Conservation (phyloP, 2,888 invertebrate genomes). For the Acanthosoma haemorrhoidale region DNA sequence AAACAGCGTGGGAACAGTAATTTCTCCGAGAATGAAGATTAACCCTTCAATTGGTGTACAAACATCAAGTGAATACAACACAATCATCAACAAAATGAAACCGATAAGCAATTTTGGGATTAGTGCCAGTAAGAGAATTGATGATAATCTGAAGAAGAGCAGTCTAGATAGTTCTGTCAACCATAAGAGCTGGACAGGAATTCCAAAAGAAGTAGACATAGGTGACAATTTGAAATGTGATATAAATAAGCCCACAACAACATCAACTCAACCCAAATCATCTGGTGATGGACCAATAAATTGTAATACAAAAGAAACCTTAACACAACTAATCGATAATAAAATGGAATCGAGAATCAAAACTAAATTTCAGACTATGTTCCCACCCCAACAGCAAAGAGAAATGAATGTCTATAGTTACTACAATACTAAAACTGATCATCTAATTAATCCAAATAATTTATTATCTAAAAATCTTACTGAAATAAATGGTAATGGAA, state of each 20-base stretch:
- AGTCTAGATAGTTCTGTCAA: not conserved
- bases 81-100: not conserved
- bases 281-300: not conserved
- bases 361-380: not conserved
- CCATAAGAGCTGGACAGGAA: not conserved
- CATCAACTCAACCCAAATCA: not conserved
- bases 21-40: not conserved
- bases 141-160: not conserved
- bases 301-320: not conserved
- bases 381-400: not conserved
- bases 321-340: not conserved
- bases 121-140: not conserved
- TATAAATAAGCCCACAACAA: not conserved
- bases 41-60: slow-evolving; percentile 9
- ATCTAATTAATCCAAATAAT: not conserved
- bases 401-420: not conserved
- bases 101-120: not conserved
- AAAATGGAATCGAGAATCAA: not conserved
- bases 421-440: not conserved
- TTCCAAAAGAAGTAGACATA: not conserved
- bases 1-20: not conserved
- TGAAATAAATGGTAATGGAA: not conserved
- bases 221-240: not conserved
- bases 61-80: not conserved
- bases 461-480: not conserved